Conservation (phyloP, 2,888 invertebrate species). For the Zeuzera pyrina region DNA sequence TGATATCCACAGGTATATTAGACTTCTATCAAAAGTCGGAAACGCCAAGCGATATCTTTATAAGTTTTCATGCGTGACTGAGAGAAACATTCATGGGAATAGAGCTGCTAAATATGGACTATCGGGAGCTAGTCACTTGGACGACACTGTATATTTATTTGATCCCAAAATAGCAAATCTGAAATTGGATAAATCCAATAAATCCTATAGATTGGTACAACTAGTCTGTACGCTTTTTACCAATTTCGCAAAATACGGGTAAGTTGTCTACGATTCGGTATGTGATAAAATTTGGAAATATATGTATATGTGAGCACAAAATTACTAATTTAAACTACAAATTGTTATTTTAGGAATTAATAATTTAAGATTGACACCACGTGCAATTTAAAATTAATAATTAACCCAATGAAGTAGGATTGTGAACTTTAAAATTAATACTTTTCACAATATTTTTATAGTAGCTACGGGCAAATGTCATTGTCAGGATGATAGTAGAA, state of each 20-base stretch:
- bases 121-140: constrained; percentile 15
- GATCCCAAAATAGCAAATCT: constrained; percentile 10
- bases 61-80: constrained; percentile 11
- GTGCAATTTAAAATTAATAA: too few relatives aligned
- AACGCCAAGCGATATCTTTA: constrained; percentile 12
- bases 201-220: constrained; percentile 13
- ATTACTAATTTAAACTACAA: too few relatives aligned
- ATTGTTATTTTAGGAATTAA: too few relatives aligned
- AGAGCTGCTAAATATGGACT: constrained; percentile 9
- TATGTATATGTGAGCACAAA: too few relatives aligned
- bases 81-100: constrained; percentile 8
- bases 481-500: too few relatives aligned
- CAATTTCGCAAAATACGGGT: constrained; percentile 21
- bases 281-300: too few relatives aligned
- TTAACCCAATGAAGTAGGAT: too few relatives aligned
- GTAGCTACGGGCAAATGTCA: too few relatives aligned
- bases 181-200: constrained; percentile 10
- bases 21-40: constrained; percentile 12
- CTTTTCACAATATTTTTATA: too few relatives aligned
- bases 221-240: constrained; percentile 14
- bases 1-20: constrained; percentile 20
- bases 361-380: too few relatives aligned
- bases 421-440: too few relatives aligned
- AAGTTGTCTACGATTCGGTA: too few relatives aligned
- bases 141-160: constrained; percentile 18